phyloP scores from a whole-genome alignment of 2,113 vertebrate species.

The Gnathonemus echidnorhynchus region DNA sequence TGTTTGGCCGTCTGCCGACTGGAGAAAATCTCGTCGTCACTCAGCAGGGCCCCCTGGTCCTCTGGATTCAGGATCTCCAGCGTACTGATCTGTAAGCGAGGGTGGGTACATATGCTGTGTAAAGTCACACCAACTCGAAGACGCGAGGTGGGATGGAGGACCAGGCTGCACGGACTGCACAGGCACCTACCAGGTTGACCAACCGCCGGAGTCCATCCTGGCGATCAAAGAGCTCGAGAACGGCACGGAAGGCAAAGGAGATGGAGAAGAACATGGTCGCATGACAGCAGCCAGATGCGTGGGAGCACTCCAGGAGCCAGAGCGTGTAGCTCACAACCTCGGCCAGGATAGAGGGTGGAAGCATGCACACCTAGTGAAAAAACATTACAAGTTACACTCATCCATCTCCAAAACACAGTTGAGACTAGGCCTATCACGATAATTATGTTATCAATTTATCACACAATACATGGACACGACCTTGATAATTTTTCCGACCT shows the following conservation, averaged over 20 bases:
- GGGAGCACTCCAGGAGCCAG: conserved; percentile 96
- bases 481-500: neutral
- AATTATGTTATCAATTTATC: neutral
- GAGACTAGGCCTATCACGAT: neutral
- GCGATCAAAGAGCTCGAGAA: conserved; percentile 91
- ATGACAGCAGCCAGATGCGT: conserved; percentile 94
- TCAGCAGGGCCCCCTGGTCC: conserved; percentile 89
- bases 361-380: conserved; percentile 81
- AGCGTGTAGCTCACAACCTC: conserved; percentile 95
- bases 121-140: neutral
- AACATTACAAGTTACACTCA: neutral
- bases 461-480: neutral
- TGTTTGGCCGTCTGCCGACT: conserved; percentile 97
- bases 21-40: conserved; percentile 97
- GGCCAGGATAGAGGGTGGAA: conserved; percentile 84
- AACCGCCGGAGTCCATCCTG: conserved; percentile 93
- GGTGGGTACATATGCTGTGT: neutral
- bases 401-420: neutral
- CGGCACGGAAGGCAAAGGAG: conserved; percentile 93
- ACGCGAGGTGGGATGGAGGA: neutral
- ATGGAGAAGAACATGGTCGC: conserved; percentile 99
- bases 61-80: conserved; percentile 94
- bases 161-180: neutral
- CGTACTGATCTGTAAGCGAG: conserved; percentile 79
- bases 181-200: conserved; percentile 81